Base-by-base conservation (phyloP, 2,888 invertebrate species). In the Cybosia mesomella region DNA sequence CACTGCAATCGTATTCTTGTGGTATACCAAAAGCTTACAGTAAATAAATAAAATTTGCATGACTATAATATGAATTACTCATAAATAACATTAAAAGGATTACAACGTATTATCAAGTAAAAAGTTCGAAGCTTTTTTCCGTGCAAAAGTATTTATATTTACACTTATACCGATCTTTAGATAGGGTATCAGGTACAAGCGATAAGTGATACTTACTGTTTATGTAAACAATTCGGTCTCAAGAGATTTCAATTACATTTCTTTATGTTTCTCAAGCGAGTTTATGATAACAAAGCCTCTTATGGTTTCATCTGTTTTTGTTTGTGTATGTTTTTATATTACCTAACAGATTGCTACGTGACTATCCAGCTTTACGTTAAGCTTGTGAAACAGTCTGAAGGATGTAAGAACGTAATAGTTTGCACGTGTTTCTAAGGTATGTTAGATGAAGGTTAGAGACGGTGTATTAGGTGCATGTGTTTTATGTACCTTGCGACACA, bases 401-500 rank as follows among this genome's bases (percentile, higher is more conserved):
- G 66, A 76, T 74, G 62, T 76, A 32, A 73, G 77, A 81, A 85
- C 81, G 83, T 84, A 83, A 81, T 77, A 72, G 70, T 63, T 21
- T 71, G 77, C 85, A 86, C 83, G 83, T 86, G 85, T 82, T 53
- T 78, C 64, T 66, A 34, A 73, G 68, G 73, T 76, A 74, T 64
- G 63, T 32, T 58, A 32, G 58, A n/a, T 58, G 58, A 34, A 58
- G 28, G 79, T 67, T 72, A 76, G 61, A 75, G 71, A 72, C 71
- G 67, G 72, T 73, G 73, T 67, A 73, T 72, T 72, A 76, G 79
- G 78, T 77, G 73, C 72, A 72, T 77, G 70, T 81, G 82, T 83
- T 86, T 86, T 84, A 85, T 86, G 82, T 86, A 84, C 80, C 85
- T 85, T 81, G 86, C 83, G 82, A 87, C 84, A 87, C 81, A 85